phyloP scores from a whole-genome alignment of 2,888 invertebrate genomes.

The Acanthopleura granulata region DNA sequence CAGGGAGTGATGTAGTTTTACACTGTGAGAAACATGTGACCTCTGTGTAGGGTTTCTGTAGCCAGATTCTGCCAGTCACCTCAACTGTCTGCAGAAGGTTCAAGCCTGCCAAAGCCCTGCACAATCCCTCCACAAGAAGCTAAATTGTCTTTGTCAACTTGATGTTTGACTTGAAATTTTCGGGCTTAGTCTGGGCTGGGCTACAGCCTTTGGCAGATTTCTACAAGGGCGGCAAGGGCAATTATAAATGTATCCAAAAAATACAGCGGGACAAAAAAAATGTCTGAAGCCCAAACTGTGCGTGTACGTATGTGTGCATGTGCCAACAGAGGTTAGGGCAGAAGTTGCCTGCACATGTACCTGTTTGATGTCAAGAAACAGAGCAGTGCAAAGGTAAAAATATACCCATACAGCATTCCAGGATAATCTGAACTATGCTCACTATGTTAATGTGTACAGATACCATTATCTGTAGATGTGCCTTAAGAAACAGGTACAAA shows the following conservation, averaged over 20 bases:
- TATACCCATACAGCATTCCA: too few species aligned
- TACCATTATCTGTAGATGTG: too few species aligned
- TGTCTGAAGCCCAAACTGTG: too few species aligned
- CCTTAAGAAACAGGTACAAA: too few species aligned
- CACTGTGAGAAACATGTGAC: constrained; percentile 9
- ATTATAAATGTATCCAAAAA: not conserved
- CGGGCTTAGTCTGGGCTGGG: not conserved
- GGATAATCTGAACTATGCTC: too few species aligned
- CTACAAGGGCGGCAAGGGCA: constrained; percentile 14
- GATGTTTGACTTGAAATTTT: constrained; percentile 16
- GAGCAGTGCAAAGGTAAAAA: too few species aligned
- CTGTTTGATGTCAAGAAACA: too few species aligned
- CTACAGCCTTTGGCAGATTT: not conserved
- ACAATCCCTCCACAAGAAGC: constrained; percentile 16
- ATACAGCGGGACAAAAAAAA: not conserved
- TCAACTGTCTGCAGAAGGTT: not conserved
- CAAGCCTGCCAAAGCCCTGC: not conserved
- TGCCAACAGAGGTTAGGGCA: too few species aligned
- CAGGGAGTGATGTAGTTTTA: not conserved
- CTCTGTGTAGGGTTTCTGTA: not conserved
- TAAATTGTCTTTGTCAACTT: constrained; percentile 19
- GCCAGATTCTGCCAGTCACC: constrained; percentile 2
- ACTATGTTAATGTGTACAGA: too few species aligned
- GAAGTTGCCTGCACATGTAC: too few species aligned
- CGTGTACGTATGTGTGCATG: too few species aligned